These are phyloP conservation scores for Neodiprion lecontei DNA, from an alignment of 1,140 invertebrate genomes.

Conservation along the genomic window DNA sequence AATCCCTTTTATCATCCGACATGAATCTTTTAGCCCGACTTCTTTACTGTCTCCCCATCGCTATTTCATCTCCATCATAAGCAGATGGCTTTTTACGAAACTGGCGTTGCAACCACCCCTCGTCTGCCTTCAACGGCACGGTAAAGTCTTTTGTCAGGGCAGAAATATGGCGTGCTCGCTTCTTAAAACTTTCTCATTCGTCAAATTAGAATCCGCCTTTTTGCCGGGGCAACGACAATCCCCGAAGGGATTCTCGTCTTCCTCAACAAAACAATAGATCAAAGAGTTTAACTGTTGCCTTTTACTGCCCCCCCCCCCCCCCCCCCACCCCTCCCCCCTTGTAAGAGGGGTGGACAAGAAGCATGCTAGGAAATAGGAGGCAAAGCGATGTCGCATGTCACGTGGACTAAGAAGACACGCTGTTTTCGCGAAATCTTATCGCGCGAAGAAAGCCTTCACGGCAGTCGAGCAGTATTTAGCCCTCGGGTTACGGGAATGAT, in stretches of 20 bases:
- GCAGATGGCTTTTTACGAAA: background rate
- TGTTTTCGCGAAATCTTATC: too few species aligned
- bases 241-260: constrained; percentile 26
- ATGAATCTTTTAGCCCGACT: constrained; percentile 5
- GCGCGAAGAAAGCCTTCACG: too few species aligned
- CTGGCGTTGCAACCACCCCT: background rate
- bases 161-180: constrained; percentile 20
- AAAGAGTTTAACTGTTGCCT: constrained; percentile 30
- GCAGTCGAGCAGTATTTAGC: too few species aligned
- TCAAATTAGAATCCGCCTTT: constrained; percentile 53
- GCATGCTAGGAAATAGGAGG: constrained; percentile 16
- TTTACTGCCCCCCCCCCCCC: constrained; percentile 5
- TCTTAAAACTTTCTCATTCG: constrained; percentile 56
- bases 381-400: background rate
- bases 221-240: constrained; percentile 40
- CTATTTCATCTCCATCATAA: constrained; percentile 8
- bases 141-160: background rate
- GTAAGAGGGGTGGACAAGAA: constrained; percentile 14
- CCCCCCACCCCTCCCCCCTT: constrained; percentile 13
- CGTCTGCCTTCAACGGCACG: constrained; percentile 4
- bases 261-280: constrained; percentile 45
- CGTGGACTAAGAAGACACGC: background rate
- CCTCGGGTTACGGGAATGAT: background rate
- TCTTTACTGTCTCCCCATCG: constrained; percentile 6
- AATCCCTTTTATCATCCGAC: constrained; percentile 5